Evolutionary conservation across 1,140 invertebrate species (phyloP).

Genomic region (Coptotermes formosanus): DNA sequence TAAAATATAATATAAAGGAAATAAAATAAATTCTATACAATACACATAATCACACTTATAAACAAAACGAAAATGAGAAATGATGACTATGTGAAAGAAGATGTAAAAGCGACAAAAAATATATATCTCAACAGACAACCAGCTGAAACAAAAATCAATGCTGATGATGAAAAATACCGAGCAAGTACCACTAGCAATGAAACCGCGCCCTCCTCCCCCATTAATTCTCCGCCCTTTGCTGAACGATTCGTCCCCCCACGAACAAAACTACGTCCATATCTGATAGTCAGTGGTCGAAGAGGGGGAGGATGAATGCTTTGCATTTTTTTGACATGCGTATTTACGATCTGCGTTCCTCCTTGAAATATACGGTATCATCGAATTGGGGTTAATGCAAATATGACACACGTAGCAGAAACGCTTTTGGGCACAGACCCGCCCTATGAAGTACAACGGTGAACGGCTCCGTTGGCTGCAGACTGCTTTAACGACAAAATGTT

Average conservation of each 20-base stretch:
- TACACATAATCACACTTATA: not conserved
- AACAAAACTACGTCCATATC: slow-evolving; percentile 15
- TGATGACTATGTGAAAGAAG: not conserved
- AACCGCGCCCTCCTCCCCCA: not conserved
- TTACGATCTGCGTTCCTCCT: slow-evolving; percentile 1
- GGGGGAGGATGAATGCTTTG: not conserved
- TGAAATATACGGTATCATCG: not conserved
- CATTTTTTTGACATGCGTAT: slow-evolving; percentile 13
- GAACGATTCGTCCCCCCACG: slow-evolving; percentile 2
- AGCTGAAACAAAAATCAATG: not conserved
- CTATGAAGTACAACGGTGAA: too few relatives aligned
- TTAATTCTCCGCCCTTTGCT: not conserved
- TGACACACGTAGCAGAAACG: not conserved
- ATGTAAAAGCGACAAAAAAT: not conserved
- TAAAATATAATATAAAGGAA: not conserved
- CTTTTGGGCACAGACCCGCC: too few relatives aligned
- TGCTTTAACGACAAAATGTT: too few relatives aligned
- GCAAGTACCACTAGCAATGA: not conserved
- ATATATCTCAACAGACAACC: not conserved
- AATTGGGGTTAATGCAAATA: not conserved
- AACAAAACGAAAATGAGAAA: not conserved
- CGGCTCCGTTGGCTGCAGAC: too few relatives aligned
- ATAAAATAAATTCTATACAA: not conserved
- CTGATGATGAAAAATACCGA: not conserved
- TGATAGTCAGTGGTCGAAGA: not conserved